Percentiles rank a stretch among this genome's conserved stretches.
These are phyloP conservation scores for Salarias fasciatus DNA, from an alignment of 2,797 vertebrate species.

Conservation along the genomic window DNA sequence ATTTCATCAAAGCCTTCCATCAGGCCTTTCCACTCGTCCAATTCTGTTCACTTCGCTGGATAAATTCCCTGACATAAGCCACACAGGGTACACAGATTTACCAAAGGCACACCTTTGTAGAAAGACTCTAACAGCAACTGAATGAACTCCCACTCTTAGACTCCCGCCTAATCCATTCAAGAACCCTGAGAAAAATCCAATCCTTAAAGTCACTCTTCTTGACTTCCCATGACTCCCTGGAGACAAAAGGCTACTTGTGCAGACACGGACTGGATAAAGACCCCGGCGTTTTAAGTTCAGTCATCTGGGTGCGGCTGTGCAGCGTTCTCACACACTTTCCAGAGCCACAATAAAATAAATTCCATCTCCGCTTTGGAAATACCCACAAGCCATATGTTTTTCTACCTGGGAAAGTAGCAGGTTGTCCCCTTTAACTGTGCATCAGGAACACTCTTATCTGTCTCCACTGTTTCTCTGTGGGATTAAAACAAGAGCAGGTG, in stretches of 20 bases:
- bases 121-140: constrained; percentile 38
- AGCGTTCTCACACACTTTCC: constrained; percentile 62
- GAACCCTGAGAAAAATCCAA: constrained; percentile 67
- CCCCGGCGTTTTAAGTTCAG: constrained; percentile 57
- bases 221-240: constrained; percentile 73
- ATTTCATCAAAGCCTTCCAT: constrained; percentile 63
- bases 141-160: constrained; percentile 50
- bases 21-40: constrained; percentile 55
- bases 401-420: constrained; percentile 39
- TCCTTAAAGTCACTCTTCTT: constrained; percentile 68
- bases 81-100: constrained; percentile 53
- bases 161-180: constrained; percentile 66
- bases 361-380: constrained; percentile 54
- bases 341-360: constrained; percentile 46
- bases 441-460: constrained; percentile 32
- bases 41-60: constrained; percentile 57
- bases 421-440: constrained; percentile 23
- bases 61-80: constrained; percentile 57
- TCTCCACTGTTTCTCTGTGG: constrained; percentile 23
- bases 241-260: constrained; percentile 77
- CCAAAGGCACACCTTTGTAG: constrained; percentile 43
- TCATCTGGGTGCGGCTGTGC: constrained; percentile 54
- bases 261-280: constrained; percentile 64
- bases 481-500: constrained; percentile 55
- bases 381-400: constrained; percentile 43